These are phyloP conservation scores for Pedetes capensis DNA, from an alignment of 2,113 vertebrate species.

Conservation along the genomic window DNA sequence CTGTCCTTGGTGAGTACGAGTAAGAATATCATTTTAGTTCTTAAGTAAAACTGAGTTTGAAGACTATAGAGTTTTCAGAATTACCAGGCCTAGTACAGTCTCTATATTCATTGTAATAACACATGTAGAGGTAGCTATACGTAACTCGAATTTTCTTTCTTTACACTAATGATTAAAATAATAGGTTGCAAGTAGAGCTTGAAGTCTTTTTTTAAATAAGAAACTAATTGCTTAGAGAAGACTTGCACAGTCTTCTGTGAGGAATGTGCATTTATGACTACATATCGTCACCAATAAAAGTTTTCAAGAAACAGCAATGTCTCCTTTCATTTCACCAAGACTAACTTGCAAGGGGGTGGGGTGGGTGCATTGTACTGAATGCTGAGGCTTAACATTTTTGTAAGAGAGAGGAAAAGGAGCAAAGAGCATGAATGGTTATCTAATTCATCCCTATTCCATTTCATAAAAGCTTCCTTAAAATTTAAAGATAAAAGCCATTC, in stretches of 20 bases:
- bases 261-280: slow-evolving; percentile 25
- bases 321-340: background rate
- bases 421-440: background rate
- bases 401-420: background rate
- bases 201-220: background rate
- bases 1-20: background rate
- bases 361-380: rapidly evolving
- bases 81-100: background rate
- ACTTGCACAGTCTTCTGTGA: background rate
- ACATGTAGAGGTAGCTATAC: background rate
- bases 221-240: slow-evolving; percentile 19
- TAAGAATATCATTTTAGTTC: background rate
- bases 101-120: background rate
- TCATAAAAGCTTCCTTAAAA: background rate
- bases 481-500: background rate
- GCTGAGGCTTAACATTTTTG: background rate
- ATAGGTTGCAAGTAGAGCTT: background rate
- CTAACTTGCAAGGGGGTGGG: background rate
- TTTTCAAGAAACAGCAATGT: background rate
- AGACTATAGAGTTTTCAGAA: slow-evolving; percentile 24
- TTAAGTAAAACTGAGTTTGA: background rate
- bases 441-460: background rate
- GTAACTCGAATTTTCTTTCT: slow-evolving; percentile 25
- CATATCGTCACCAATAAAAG: slow-evolving; percentile 58
- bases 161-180: slow-evolving; percentile 1